A percentile compares a stretch with the other conserved stretches of the same genome.
Evolutionary conservation across 2,113 vertebrate species (phyloP).

Genomic region (Calidris pugnax): DNA sequence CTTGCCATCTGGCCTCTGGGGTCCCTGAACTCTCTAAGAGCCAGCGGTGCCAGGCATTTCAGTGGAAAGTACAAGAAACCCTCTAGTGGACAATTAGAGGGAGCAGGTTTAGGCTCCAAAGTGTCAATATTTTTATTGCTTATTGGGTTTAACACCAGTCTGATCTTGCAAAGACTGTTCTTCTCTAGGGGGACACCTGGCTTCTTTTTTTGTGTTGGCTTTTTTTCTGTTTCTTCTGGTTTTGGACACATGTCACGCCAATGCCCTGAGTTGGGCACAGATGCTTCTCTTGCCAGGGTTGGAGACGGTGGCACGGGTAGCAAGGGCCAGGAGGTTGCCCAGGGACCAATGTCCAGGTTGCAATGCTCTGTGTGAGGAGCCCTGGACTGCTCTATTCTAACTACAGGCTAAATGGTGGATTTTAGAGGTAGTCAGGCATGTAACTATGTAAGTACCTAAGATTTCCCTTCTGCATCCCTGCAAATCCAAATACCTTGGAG

Average conservation of each 20-base stretch:
- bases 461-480: background rate
- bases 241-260: background rate
- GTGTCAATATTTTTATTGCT: background rate
- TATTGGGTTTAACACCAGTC: background rate
- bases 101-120: background rate
- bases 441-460: background rate
- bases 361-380: accelerated
- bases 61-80: constrained; percentile 54
- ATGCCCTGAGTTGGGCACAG: background rate
- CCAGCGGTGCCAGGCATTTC: accelerated
- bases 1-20: background rate
- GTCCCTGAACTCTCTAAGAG: background rate
- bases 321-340: background rate
- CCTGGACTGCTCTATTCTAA: background rate
- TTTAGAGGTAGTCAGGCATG: background rate
- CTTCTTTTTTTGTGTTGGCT: background rate
- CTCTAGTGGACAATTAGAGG: constrained; percentile 55
- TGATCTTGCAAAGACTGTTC: background rate
- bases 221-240: background rate
- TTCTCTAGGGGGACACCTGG: background rate
- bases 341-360: background rate
- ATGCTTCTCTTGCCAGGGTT: background rate
- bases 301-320: background rate
- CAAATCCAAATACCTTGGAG: constrained; percentile 5
- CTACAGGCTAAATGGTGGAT: background rate